phyloP scores from a whole-genome alignment of 2,797 vertebrate genomes.

The Pampus argenteus region DNA sequence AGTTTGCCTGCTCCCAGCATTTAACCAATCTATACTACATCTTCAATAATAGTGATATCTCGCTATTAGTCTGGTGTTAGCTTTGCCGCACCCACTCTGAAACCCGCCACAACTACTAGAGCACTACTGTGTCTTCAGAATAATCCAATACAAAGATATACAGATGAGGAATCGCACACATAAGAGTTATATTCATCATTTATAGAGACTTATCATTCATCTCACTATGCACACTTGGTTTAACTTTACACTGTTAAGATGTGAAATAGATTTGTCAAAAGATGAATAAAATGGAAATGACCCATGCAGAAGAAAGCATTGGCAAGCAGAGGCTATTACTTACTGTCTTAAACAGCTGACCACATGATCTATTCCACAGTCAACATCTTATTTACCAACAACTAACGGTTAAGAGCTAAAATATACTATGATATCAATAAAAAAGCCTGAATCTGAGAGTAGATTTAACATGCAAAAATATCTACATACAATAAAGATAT shows the following conservation, averaged over 20 bases:
- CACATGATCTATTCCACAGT: slow-evolving; percentile 1
- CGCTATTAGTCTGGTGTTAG: slow-evolving; percentile 52
- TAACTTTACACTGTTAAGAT: slow-evolving; percentile 31
- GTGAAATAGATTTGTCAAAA: slow-evolving; percentile 50
- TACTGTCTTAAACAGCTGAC: slow-evolving; percentile 10
- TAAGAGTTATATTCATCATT: slow-evolving; percentile 46
- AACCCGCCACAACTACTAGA: slow-evolving; percentile 15
- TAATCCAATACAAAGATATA: slow-evolving; percentile 17
- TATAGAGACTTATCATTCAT: slow-evolving; percentile 39
- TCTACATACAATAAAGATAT: neutral
- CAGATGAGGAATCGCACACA: slow-evolving; percentile 32
- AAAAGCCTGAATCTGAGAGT: neutral
- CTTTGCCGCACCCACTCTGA: slow-evolving; percentile 22
- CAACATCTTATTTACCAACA: neutral
- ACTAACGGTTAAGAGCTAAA: neutral
- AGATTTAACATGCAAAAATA: neutral
- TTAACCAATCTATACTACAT: slow-evolving; percentile 72
- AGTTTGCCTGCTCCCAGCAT: slow-evolving; percentile 58
- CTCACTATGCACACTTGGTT: slow-evolving; percentile 39
- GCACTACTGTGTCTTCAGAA: slow-evolving; percentile 4
- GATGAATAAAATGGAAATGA: slow-evolving; percentile 43
- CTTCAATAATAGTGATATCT: slow-evolving; percentile 67
- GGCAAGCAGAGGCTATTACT: neutral
- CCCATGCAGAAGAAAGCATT: slow-evolving; percentile 18
- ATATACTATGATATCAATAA: slow-evolving; percentile 1